Conservation (phyloP, 2,113 vertebrate species). For the Ancistrus triradiatus region DNA sequence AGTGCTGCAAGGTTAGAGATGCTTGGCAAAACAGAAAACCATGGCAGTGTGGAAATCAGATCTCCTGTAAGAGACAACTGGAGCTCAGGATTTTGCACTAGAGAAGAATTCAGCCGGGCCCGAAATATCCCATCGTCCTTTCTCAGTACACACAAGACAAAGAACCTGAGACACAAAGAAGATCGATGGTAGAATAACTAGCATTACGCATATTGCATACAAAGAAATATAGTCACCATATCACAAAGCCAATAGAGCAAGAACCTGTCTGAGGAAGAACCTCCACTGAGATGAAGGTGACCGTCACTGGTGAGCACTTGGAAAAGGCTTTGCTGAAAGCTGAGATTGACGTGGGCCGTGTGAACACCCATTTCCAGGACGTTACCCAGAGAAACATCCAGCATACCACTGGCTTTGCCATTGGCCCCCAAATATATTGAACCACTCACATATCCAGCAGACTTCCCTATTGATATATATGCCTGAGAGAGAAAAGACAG, state of each 20-base stretch:
- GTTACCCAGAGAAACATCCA: constrained; percentile 61
- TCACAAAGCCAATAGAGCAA: not conserved
- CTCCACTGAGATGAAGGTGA: constrained; percentile 63
- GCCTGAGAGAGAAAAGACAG: constrained; percentile 49
- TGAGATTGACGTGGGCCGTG: constrained; percentile 50
- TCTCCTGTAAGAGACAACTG: constrained; percentile 62
- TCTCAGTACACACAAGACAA: constrained; percentile 60
- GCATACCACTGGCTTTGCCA: constrained; percentile 56
- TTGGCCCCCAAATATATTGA: constrained; percentile 59
- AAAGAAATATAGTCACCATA: not conserved
- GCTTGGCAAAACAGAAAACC: constrained; percentile 58
- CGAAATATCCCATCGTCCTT: constrained; percentile 54
- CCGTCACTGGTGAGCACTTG: constrained; percentile 44
- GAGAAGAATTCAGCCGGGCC: constrained; percentile 56
- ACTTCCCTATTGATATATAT: constrained; percentile 51
- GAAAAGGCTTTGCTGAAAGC: constrained; percentile 68
- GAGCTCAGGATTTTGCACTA: constrained; percentile 51
- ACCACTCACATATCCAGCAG: constrained; percentile 53
- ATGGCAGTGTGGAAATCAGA: constrained; percentile 63
- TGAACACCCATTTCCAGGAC: constrained; percentile 43
- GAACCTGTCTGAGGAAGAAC: constrained; percentile 72
- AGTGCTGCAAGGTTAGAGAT: constrained; percentile 60
- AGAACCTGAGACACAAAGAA: constrained; percentile 56
- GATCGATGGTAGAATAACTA: not conserved
- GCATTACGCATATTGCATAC: not conserved